Evolutionary conservation across 2,113 vertebrate genomes (phyloP), one percentile per base, ranked within the genome.

Genomic region (Xyliphius kryptos): DNA sequence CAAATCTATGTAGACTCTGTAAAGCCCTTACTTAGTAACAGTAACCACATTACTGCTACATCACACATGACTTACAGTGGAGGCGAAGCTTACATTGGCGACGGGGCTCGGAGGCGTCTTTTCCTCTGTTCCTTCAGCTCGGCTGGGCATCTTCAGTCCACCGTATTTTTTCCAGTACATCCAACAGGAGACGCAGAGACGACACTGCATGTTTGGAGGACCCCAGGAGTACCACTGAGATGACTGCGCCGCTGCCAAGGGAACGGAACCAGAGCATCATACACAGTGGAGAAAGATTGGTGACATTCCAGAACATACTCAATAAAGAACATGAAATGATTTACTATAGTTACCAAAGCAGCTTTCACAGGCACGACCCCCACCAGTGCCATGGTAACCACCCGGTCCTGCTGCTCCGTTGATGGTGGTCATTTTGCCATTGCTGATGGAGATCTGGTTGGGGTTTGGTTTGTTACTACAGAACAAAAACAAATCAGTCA

Each of bases 81-180:
- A n/a, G n/a, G n/a, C n/a, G n/a, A n/a, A n/a, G 52, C 80, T 75
- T 85, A 95, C 95, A 79, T 87, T 92, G 77, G 86, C 65, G 55
- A 88, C 72, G 9, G 93, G 92, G 63, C 73, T 90, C 15, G 93
- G 91, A 57, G 92, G 91, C 17, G 91, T 81, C 75, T 90, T 91
- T 77, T 95, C 93, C 71, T 87, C 87, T 5, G 84, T 80, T 9
- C 17, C 92, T 51, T 96, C 94, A 40, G 91, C 91, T 77, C 92
- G 88, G 70, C 93, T 97, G 10, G 92, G 95, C 95, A 97, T 97
- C 87, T 98, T 98, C 76, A 98, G 85, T 61, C 95, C 94, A 47
- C 94, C 93, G 0, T 98, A 98, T 79, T 97, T 97, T 86, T 98
- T 98, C 95, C 95, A 98, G 73, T 97, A 98, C 80, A 94, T 92